Percentiles rank a stretch among this genome's conserved stretches.
Evolutionary conservation across 2,113 vertebrate species (phyloP).

Genomic region (Anoplopoma fimbria): DNA sequence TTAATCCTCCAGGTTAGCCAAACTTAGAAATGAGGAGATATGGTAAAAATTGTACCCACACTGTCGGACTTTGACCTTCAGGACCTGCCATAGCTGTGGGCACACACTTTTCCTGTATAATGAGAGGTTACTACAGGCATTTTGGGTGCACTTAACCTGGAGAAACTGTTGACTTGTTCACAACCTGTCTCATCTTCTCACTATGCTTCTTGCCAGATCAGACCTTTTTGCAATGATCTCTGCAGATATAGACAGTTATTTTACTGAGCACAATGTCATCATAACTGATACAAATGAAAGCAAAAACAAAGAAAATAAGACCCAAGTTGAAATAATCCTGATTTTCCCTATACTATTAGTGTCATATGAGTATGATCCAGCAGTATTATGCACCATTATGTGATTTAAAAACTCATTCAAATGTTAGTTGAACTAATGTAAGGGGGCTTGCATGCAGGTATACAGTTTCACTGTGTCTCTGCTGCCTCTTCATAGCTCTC

Average conservation of each 20-base stretch:
- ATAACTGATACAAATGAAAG: no score
- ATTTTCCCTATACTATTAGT: background rate
- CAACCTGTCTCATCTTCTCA: background rate
- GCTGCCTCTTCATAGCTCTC: conserved; percentile 33
- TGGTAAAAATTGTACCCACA: no score
- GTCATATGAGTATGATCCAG: background rate
- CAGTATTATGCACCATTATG: background rate
- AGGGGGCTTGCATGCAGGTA: conserved; percentile 24
- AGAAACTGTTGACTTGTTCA: background rate
- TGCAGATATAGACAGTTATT: no score
- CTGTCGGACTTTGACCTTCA: background rate
- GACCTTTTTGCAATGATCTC: background rate
- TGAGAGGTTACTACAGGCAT: no score
- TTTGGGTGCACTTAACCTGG: no score
- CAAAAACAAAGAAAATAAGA: background rate
- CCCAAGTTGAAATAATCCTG: background rate
- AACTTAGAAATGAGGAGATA: background rate
- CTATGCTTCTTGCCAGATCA: background rate
- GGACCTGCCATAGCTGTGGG: background rate
- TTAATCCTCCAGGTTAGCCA: background rate
- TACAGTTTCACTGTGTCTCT: conserved; percentile 30
- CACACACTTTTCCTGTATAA: no score
- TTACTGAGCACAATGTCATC: no score
- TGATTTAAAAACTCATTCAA: background rate
- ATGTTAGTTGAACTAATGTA: background rate